Base-by-base conservation (phyloP, 2,888 invertebrate species). In the Slavum lentiscoides region DNA sequence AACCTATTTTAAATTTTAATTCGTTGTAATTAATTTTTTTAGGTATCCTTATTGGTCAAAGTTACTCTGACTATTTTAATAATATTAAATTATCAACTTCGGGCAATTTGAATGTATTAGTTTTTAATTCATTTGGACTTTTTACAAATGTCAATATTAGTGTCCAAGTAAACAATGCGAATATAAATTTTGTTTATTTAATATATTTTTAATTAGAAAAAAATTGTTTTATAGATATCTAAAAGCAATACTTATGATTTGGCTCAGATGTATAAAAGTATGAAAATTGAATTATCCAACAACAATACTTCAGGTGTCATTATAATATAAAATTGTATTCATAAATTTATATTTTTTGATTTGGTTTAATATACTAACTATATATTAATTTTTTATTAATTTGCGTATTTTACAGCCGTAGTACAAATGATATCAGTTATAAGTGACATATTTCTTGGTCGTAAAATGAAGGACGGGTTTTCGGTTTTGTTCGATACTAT, bases 341-440 rank as follows among this genome's bases (percentile, higher is more conserved):
- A 53, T 30, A 30, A 30, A 30, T 30, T 30, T 30, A 4, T 30
- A 30, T 30, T 69, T 69, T 69, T 69, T 53, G 19, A 17, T 53
- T 30, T 19, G 1, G 19, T 30, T 21, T n/a, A 6, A 11, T 55
- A 19, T 0, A 7, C 3, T 66, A 39, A 19, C 30, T 30, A 37
- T 37, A 9, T 5, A 5, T 55, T 49, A 13, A 69, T 68, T 11
- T 55, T 39, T 37, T 37, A 70, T 15, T 11, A 37, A 37, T 17
- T 6, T 15, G 21, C 23, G 7, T 9, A 13, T 58, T 53, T 69
- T 21, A 64, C 19, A 80, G 77, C 15, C 6, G 55, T 23, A 1
- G 39, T 80, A 70, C 77, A 64, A 43, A 70, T 70, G 21, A 23
- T 70, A n/a, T 80, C 77, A 13, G 7, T 64, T 4, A 58, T 72